Percentiles rank a stretch among this genome's conserved stretches.
Evolutionary conservation across 1,140 invertebrate genomes (phyloP).

Genomic region (Habropoda laboriosa): DNA sequence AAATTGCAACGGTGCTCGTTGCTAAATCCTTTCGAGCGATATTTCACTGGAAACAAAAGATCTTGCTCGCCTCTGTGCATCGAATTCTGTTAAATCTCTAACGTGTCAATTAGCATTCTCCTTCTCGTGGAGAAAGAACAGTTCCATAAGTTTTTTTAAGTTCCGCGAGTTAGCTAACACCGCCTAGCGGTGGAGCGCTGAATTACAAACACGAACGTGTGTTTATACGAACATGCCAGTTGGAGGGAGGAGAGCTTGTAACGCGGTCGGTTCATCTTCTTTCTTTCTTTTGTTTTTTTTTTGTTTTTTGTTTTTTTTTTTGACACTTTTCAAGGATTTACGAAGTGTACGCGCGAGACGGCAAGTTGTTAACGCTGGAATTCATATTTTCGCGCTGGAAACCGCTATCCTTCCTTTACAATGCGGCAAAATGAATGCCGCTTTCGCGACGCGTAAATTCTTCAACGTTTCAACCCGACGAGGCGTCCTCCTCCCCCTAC

Average conservation of each 20-base stretch:
- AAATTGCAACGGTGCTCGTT: neutral
- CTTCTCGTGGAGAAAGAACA: no score
- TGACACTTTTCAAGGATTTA: neutral
- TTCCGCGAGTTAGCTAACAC: no score
- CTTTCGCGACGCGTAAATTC: constrained; percentile 16
- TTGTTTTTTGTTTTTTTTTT: no score
- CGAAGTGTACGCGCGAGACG: neutral
- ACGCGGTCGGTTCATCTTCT: neutral
- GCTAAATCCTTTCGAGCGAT: neutral
- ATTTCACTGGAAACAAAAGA: neutral
- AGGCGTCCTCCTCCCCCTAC: no score
- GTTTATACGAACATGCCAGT: neutral
- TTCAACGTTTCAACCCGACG: constrained; percentile 1
- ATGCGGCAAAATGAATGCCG: constrained; percentile 29
- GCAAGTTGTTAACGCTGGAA: constrained; percentile 25
- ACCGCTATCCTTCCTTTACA: constrained; percentile 12
- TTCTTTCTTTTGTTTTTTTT: no score
- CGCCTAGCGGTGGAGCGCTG: no score
- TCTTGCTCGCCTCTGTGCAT: neutral
- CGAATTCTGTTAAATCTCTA: constrained; percentile 18
- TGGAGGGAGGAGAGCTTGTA: neutral
- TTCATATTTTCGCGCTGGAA: constrained; percentile 15
- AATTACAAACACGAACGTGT: no score
- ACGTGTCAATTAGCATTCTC: constrained; percentile 15
- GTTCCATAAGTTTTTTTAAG: no score